A percentile compares a stretch with the other conserved stretches of the same genome.
Evolutionary conservation across 2,113 vertebrate genomes (phyloP).

Genomic region (Archilochus colubris): DNA sequence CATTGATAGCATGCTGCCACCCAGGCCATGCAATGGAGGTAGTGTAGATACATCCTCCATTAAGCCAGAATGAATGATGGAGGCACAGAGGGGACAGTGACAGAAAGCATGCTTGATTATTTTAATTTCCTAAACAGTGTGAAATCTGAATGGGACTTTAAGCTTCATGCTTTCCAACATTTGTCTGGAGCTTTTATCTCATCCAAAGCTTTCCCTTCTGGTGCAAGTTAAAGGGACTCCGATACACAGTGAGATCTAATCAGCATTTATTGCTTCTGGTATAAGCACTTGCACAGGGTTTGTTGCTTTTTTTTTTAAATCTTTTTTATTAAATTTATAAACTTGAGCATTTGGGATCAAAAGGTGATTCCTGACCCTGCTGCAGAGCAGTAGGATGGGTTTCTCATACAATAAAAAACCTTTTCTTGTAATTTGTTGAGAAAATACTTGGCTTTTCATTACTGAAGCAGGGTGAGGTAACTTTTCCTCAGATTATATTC

Average conservation of each 20-base stretch:
- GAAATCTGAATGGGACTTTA: conserved; percentile 34
- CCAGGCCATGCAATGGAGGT: background rate
- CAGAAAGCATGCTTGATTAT: conserved; percentile 35
- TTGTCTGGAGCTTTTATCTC: conserved; percentile 71
- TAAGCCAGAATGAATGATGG: background rate
- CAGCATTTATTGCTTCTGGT: conserved; percentile 90
- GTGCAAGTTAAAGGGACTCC: conserved; percentile 45
- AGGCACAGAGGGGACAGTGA: background rate
- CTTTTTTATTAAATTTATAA: conserved; percentile 89
- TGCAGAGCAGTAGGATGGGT: conserved; percentile 31
- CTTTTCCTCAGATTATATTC: conserved; percentile 82
- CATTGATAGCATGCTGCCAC: background rate
- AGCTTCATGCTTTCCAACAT: conserved; percentile 63
- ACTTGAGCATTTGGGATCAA: conserved; percentile 79
- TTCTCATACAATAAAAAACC: conserved; percentile 85
- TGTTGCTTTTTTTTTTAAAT: conserved; percentile 17
- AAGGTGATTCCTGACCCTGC: conserved; percentile 75
- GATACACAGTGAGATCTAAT: conserved; percentile 80
- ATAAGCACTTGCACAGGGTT: conserved; percentile 66
- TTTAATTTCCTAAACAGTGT: conserved; percentile 69
- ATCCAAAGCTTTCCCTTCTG: conserved; percentile 53
- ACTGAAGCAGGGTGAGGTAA: conserved; percentile 66
- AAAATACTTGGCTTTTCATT: conserved; percentile 71
- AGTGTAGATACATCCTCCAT: background rate
- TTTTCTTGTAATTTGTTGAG: conserved; percentile 82